Evolutionary conservation across 2,888 invertebrate genomes (phyloP).

Genomic region (Harpalus rubripes): DNA sequence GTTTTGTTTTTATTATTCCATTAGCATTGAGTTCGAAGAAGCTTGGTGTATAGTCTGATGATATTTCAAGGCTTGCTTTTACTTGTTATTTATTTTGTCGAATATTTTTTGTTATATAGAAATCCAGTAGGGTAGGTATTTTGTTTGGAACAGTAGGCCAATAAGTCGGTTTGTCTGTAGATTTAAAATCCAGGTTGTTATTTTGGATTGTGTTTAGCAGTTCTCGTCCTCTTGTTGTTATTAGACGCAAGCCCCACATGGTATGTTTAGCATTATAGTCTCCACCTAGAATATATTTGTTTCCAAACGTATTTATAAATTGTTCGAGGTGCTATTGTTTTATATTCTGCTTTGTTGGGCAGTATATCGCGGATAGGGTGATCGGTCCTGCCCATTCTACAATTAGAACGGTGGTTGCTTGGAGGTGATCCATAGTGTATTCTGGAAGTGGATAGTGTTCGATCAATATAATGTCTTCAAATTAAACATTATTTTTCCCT

Average conservation of each 20-base stretch:
- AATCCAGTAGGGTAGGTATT: background rate
- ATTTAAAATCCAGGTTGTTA: too few relatives aligned
- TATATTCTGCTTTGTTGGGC: constrained; percentile 46
- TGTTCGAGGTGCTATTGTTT: constrained; percentile 53
- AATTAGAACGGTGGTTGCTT: constrained; percentile 33
- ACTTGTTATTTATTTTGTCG: background rate
- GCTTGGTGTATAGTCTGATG: too few relatives aligned
- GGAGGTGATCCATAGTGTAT: constrained; percentile 42
- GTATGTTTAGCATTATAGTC: constrained; percentile 45
- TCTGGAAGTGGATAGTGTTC: constrained; percentile 41
- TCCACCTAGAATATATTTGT: constrained; percentile 6
- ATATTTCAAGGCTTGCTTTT: too few relatives aligned
- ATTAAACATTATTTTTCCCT: too few relatives aligned
- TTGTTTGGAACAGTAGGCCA: background rate
- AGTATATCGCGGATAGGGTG: constrained; percentile 49
- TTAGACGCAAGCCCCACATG: background rate
- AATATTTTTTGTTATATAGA: background rate
- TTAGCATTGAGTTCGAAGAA: too few relatives aligned
- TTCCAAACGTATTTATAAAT: constrained; percentile 39
- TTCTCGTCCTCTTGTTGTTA: background rate
- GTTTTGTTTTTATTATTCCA: too few relatives aligned
- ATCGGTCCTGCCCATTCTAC: constrained; percentile 31
- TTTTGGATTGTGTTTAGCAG: too few relatives aligned
- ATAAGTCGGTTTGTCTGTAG: background rate
- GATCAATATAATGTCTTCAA: too few relatives aligned